Evolutionary conservation across 2,888 invertebrate genomes (phyloP).

Genomic region (Timandra comae): DNA sequence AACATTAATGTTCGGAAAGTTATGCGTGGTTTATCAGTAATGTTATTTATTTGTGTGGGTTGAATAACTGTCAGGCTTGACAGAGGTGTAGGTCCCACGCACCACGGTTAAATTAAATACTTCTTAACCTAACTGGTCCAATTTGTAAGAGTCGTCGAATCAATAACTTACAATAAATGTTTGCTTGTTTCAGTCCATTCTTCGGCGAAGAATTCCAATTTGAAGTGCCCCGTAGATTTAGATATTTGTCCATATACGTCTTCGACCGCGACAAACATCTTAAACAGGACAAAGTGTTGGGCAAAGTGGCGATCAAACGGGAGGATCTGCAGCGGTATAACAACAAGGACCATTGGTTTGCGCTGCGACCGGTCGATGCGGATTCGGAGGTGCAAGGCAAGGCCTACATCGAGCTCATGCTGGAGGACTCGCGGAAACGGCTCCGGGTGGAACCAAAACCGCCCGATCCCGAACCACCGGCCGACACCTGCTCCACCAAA

Average conservation of each 20-base stretch:
- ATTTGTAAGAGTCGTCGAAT: neutral
- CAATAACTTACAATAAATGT: slow-evolving; percentile 2
- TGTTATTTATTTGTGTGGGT: slow-evolving; percentile 29
- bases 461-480: slow-evolving; percentile 58
- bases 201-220: slow-evolving; percentile 96
- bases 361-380: slow-evolving; percentile 88
- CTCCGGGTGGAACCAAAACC: slow-evolving; percentile 72
- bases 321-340: slow-evolving; percentile 92
- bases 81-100: slow-evolving; percentile 37
- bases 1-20: slow-evolving; percentile 18
- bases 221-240: slow-evolving; percentile 92
- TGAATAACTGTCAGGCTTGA: slow-evolving; percentile 28
- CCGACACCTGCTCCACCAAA: slow-evolving; percentile 50
- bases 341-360: slow-evolving; percentile 96
- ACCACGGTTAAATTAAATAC: slow-evolving; percentile 20
- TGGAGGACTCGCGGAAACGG: slow-evolving; percentile 77
- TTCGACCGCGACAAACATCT: slow-evolving; percentile 90
- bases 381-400: slow-evolving; percentile 95
- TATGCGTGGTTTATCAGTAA: slow-evolving; percentile 19
- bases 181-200: slow-evolving; percentile 84
- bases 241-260: slow-evolving; percentile 91
- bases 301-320: slow-evolving; percentile 89
- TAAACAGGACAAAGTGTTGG: slow-evolving; percentile 89
- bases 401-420: slow-evolving; percentile 87
- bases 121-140: neutral